A percentile compares a stretch with the other conserved stretches of the same genome.
These are phyloP conservation scores for Crocuta crocuta DNA, from an alignment of 2,113 vertebrate species.

Conservation along the genomic window DNA sequence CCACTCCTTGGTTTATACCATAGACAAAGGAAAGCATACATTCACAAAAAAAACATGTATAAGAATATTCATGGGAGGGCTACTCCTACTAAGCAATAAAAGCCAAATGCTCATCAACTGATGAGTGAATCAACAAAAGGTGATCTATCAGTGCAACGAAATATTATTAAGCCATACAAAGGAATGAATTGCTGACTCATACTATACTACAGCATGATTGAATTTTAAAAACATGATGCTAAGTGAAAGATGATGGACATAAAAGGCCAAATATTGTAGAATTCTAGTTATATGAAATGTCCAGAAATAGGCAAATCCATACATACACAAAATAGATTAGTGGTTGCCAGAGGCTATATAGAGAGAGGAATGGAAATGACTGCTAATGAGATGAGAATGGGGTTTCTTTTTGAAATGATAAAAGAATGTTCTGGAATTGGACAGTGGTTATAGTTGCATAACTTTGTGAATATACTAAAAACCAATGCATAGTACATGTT, in stretches of 20 bases:
- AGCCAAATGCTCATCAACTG: neutral
- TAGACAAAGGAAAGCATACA: neutral
- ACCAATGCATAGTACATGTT: neutral
- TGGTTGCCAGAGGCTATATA: neutral
- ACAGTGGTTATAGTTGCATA: neutral
- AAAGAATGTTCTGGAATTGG: neutral
- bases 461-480: neutral
- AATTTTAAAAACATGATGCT: neutral
- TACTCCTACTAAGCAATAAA: neutral
- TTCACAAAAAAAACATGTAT: neutral
- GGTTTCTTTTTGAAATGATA: neutral
- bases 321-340: neutral
- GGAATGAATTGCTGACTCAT: neutral
- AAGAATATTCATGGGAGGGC: neutral
- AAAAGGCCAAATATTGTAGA: neutral
- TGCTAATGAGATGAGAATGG: neutral
- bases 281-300: constrained; percentile 11
- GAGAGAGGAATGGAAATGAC: neutral
- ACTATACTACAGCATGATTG: neutral
- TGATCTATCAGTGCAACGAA: neutral
- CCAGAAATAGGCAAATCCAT: neutral
- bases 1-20: neutral
- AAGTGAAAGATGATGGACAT: neutral
- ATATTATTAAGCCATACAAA: neutral
- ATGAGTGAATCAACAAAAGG: neutral